These are phyloP conservation scores for Lanius collurio DNA, from an alignment of 2,113 vertebrate genomes.

Conservation along the genomic window DNA sequence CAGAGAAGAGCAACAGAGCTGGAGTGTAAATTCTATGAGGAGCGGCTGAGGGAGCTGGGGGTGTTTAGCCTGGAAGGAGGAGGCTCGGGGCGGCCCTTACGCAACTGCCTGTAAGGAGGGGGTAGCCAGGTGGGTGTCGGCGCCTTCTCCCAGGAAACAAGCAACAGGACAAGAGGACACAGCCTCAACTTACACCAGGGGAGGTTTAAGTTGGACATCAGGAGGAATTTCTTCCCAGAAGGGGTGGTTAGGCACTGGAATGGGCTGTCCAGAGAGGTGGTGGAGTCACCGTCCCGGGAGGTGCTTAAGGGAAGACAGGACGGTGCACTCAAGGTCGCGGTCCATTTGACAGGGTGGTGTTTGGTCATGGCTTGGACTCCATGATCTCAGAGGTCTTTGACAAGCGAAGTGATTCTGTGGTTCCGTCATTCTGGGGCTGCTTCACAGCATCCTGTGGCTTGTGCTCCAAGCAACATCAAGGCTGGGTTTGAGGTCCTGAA, in stretches of 20 bases:
- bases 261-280: too few species aligned
- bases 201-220: background rate
- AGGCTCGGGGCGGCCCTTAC: fast-evolving
- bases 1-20: background rate
- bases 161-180: background rate
- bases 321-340: fast-evolving
- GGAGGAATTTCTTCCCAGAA: background rate
- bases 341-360: background rate
- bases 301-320: background rate
- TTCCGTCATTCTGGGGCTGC: too few species aligned
- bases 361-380: background rate
- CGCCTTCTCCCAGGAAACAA: background rate
- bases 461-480: too few species aligned
- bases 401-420: background rate
- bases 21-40: background rate
- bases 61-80: background rate
- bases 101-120: fast-evolving
- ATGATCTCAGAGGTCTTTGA: background rate
- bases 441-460: background rate
- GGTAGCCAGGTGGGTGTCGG: background rate
- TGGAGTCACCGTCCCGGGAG: background rate
- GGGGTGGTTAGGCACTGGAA: background rate
- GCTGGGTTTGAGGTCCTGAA: background rate
- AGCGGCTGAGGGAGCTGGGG: background rate
- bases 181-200: background rate